phyloP scores from a whole-genome alignment of 64 coral and sea anemone species.

The Porites australiensis region DNA sequence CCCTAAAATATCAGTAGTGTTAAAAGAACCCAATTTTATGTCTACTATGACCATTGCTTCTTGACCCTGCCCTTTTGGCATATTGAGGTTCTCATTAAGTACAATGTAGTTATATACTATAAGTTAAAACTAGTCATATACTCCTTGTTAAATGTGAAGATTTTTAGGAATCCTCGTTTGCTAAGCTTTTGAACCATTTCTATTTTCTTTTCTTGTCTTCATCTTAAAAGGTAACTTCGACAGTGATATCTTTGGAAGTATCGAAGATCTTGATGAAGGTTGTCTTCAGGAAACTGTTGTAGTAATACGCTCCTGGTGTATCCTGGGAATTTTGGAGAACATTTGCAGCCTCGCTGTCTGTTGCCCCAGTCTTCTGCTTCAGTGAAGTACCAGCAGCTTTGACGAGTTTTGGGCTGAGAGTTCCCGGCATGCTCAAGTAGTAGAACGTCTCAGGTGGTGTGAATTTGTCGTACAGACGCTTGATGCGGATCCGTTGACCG shows the following conservation, averaged over 20 bases:
- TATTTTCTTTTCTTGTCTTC: background rate
- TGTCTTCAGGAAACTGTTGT: slow-evolving; percentile 67
- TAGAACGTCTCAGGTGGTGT: slow-evolving; percentile 65
- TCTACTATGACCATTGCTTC: no score
- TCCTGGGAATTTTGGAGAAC: slow-evolving; percentile 14
- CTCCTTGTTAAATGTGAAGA: no score
- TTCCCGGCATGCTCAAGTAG: slow-evolving; percentile 68
- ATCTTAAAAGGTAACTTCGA: slow-evolving; percentile 52
- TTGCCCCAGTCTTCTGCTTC: slow-evolving; percentile 36
- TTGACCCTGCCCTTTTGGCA: no score
- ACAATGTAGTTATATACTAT: no score
- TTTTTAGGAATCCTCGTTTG: no score
- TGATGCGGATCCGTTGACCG: slow-evolving; percentile 63
- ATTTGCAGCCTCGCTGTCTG: slow-evolving; percentile 53
- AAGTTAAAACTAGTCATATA: no score
- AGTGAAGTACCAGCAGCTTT: slow-evolving; percentile 20
- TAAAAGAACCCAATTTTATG: no score
- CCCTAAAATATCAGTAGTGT: no score
- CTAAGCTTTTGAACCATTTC: background rate
- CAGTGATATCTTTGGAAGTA: slow-evolving; percentile 36
- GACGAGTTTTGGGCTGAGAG: slow-evolving; percentile 48
- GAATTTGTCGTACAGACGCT: slow-evolving; percentile 71
- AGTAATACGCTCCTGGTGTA: slow-evolving; percentile 68
- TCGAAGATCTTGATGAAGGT: slow-evolving; percentile 73
- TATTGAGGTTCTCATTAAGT: no score